Evolutionary conservation across 2,113 vertebrate species (phyloP).

Genomic region (Acrocephalus arundinaceus): DNA sequence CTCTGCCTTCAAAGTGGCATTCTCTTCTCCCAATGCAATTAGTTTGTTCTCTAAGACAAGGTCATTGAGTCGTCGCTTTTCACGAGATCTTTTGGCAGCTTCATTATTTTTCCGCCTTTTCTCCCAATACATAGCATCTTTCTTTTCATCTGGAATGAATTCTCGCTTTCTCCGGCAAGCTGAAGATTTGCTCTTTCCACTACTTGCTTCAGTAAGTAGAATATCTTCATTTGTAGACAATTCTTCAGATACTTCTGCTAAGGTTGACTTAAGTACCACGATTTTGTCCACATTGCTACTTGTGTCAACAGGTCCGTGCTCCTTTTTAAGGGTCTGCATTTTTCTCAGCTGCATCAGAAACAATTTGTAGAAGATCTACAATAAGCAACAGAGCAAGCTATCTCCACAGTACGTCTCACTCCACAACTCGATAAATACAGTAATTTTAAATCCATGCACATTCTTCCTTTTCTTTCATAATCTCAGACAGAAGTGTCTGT

Average conservation of each 20-base stretch:
- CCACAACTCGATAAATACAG: conserved; percentile 8
- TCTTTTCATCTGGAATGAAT: conserved; percentile 96
- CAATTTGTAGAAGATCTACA: conserved; percentile 2
- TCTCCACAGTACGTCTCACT: conserved; percentile 12
- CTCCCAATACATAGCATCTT: conserved; percentile 95
- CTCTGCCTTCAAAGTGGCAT: conserved; percentile 89
- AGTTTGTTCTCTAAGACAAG: conserved; percentile 97
- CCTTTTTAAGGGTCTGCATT: conserved; percentile 94
- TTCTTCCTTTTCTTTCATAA: conserved; percentile 44
- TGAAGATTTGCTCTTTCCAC: conserved; percentile 77
- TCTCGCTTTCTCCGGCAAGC: conserved; percentile 89
- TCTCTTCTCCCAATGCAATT: conserved; percentile 92
- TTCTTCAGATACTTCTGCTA: conserved; percentile 80
- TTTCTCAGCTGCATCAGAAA: conserved; percentile 82
- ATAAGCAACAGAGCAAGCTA: background rate
- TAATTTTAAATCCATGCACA: conserved; percentile 64
- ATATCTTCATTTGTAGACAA: conserved; percentile 73
- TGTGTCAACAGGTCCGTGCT: conserved; percentile 76
- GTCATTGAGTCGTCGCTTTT: conserved; percentile 94
- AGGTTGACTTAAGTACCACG: conserved; percentile 79
- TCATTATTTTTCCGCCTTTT: conserved; percentile 95
- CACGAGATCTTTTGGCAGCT: conserved; percentile 93
- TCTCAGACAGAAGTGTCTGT: background rate
- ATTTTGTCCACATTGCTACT: conserved; percentile 79
- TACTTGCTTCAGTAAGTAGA: conserved; percentile 68